Percentiles rank a stretch among this genome's conserved stretches.
phyloP scores from a whole-genome alignment of 2,888 invertebrate genomes.

The Pammene aurita region DNA sequence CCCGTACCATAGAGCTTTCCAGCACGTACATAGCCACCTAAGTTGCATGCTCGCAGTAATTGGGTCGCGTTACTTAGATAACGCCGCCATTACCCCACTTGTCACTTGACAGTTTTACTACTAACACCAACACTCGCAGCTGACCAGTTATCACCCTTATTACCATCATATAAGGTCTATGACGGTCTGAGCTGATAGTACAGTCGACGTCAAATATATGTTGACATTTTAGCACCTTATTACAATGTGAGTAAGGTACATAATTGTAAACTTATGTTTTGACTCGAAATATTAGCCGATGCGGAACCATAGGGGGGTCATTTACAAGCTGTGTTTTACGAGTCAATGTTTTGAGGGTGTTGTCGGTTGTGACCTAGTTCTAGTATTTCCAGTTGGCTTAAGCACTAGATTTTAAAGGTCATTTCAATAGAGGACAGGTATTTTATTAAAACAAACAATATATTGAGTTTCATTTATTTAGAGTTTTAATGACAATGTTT shows the following conservation, averaged over 20 bases:
- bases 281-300: slow-evolving; percentile 1
- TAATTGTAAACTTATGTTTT: not conserved
- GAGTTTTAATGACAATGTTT: no score
- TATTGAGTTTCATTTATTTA: no score
- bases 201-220: no score
- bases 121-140: not conserved
- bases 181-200: not conserved
- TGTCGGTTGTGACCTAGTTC: not conserved
- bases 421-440: not conserved
- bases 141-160: not conserved
- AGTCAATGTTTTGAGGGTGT: not conserved
- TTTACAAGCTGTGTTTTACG: slow-evolving; percentile 15
- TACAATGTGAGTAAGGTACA: not conserved
- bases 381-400: slow-evolving; percentile 5
- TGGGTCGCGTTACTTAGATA: slow-evolving; percentile 31
- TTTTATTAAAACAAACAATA: no score
- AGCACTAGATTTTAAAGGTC: slow-evolving; percentile 5
- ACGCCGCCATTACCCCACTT: slow-evolving; percentile 35
- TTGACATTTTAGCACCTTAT: not conserved
- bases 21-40: not conserved
- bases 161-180: not conserved
- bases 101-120: slow-evolving; percentile 23
- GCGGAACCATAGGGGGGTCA: slow-evolving; percentile 7
- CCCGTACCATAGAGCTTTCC: no score
- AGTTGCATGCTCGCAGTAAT: slow-evolving; percentile 20